phyloP scores from a whole-genome alignment of 2,113 vertebrate species.

The Atlantisia rogersi region DNA sequence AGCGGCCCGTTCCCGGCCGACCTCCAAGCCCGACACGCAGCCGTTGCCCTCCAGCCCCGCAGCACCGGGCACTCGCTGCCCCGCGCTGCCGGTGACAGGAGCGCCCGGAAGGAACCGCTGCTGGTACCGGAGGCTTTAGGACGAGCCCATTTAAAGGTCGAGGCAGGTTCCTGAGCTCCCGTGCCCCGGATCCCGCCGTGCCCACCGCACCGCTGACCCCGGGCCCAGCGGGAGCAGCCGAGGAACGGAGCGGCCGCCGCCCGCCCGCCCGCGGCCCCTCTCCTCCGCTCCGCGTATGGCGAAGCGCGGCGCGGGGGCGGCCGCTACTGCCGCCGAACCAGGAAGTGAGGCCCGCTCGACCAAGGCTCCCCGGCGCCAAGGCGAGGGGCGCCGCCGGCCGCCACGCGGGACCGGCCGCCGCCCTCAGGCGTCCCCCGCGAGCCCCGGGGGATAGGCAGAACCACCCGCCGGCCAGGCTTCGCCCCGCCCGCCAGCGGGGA shows the following conservation, averaged over 20 bases:
- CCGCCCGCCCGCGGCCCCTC: background rate
- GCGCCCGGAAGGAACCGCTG: background rate
- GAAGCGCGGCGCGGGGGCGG: background rate
- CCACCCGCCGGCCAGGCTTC: background rate
- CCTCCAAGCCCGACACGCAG: background rate
- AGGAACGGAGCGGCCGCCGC: background rate
- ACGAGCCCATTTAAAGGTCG: background rate
- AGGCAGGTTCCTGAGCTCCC: background rate
- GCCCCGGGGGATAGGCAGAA: background rate
- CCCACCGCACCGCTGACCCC: background rate
- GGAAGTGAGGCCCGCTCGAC: background rate
- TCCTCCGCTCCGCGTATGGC: background rate
- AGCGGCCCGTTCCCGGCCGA: background rate
- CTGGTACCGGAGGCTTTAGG: background rate
- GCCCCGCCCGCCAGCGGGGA: too few species aligned
- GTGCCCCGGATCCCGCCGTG: background rate
- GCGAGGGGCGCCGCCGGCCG: background rate
- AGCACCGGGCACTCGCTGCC: background rate
- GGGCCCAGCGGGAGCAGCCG: background rate
- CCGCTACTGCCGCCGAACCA: background rate
- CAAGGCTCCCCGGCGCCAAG: too few species aligned
- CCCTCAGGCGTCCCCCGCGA: background rate
- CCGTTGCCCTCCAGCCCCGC: background rate
- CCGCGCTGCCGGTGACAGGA: background rate
- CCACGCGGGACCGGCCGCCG: background rate